Evolutionary conservation across 1,140 invertebrate genomes (phyloP).

Genomic region (Chelonus insularis): DNA sequence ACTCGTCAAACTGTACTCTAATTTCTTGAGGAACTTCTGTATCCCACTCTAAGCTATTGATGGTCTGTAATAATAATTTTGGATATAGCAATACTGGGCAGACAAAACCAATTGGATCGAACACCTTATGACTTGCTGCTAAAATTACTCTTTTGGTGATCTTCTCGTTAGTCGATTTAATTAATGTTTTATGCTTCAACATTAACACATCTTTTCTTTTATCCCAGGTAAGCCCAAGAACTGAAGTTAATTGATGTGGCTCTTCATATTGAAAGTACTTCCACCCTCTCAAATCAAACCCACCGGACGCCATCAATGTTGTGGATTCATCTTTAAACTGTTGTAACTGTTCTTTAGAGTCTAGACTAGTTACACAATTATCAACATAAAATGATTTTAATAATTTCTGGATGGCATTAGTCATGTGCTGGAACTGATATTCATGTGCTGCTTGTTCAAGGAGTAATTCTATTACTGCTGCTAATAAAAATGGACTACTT

Average conservation of each 20-base stretch:
- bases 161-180: not conserved
- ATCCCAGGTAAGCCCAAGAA: conserved; percentile 37
- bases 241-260: conserved; percentile 10
- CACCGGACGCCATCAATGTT: conserved; percentile 30
- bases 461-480: too few relatives aligned
- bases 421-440: too few relatives aligned
- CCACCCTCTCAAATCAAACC: conserved; percentile 43
- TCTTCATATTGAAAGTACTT: conserved; percentile 35
- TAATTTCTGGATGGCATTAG: conserved; percentile 21
- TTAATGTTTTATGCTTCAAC: conserved; percentile 6
- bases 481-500: conserved; percentile 40
- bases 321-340: conserved; percentile 28
- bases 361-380: conserved; percentile 34
- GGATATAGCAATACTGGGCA: conserved; percentile 36
- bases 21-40: too few relatives aligned
- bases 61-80: conserved; percentile 41
- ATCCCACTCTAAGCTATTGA: too few relatives aligned
- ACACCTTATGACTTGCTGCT: conserved; percentile 36
- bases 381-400: conserved; percentile 26
- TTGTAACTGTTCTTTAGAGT: conserved; percentile 28
- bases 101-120: conserved; percentile 44
- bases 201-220: conserved; percentile 29
- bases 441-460: too few relatives aligned
- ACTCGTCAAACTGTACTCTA: too few relatives aligned
- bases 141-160: conserved; percentile 34